phyloP scores from a whole-genome alignment of 2,113 vertebrate genomes.

The Carassius auratus region DNA sequence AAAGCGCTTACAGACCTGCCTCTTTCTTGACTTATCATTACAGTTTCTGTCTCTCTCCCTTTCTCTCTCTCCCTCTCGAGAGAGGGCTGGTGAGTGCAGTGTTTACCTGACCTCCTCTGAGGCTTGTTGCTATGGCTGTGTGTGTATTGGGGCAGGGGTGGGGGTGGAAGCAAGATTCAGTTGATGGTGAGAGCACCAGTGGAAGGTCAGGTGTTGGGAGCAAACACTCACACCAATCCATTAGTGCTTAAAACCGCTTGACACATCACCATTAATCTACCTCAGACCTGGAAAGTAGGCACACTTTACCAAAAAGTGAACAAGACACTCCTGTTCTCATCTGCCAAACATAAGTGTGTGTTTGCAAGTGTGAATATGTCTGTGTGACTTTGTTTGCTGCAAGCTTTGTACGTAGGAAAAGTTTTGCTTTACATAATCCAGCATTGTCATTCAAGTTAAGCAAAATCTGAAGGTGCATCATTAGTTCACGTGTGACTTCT shows the following conservation, averaged over 20 bases:
- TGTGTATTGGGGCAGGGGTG: neutral
- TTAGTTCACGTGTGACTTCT: neutral
- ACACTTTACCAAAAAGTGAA: slow-evolving; percentile 31
- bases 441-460: neutral
- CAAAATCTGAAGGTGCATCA: no score
- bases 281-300: slow-evolving; percentile 31
- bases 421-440: neutral
- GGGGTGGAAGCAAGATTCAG: slow-evolving; percentile 22
- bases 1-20: neutral
- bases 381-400: neutral
- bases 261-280: slow-evolving; percentile 57
- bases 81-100: slow-evolving; percentile 37
- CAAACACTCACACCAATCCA: slow-evolving; percentile 41
- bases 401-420: neutral
- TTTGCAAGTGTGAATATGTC: neutral
- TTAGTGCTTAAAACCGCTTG: slow-evolving; percentile 51
- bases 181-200: slow-evolving; percentile 32
- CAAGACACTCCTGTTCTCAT: slow-evolving; percentile 46
- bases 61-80: neutral
- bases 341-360: slow-evolving; percentile 2
- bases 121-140: slow-evolving; percentile 52
- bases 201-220: slow-evolving; percentile 50
- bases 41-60: neutral
- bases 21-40: neutral
- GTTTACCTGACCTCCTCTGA: slow-evolving; percentile 48